Conservation (phyloP, 2,797 vertebrate species). For the Rhincodon typus region DNA sequence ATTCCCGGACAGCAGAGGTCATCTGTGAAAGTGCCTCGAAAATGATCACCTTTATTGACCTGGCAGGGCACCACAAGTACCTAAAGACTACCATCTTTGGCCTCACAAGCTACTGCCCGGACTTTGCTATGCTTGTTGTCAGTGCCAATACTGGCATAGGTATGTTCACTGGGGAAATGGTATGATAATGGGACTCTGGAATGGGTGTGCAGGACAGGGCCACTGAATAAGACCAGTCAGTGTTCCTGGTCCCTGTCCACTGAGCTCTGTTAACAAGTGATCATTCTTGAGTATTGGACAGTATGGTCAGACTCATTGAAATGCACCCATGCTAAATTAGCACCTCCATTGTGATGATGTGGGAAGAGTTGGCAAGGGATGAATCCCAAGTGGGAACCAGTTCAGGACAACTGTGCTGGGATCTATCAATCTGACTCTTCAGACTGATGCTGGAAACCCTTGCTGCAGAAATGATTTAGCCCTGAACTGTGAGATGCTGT, state of each 20-base stretch:
- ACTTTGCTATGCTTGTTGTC: constrained; percentile 93
- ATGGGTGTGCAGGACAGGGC: neutral
- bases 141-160: constrained; percentile 94
- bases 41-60: constrained; percentile 97
- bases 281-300: neutral
- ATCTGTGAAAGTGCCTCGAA: constrained; percentile 96
- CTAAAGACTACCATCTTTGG: constrained; percentile 95
- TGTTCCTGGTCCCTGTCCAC: neutral
- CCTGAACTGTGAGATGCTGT: neutral
- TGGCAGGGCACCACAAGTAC: constrained; percentile 95
- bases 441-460: neutral
- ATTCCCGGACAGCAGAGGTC: constrained; percentile 87
- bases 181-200: neutral
- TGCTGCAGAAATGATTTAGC: neutral
- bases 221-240: neutral
- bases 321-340: neutral
- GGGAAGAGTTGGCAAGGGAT: neutral
- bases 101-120: constrained; percentile 91
- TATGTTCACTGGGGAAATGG: constrained; percentile 50
- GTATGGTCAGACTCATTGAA: neutral
- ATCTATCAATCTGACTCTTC: neutral
- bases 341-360: neutral
- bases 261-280: neutral
- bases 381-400: neutral
- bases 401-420: neutral